phyloP scores from a whole-genome alignment of 2,888 invertebrate genomes.

The Patella caerulea region DNA sequence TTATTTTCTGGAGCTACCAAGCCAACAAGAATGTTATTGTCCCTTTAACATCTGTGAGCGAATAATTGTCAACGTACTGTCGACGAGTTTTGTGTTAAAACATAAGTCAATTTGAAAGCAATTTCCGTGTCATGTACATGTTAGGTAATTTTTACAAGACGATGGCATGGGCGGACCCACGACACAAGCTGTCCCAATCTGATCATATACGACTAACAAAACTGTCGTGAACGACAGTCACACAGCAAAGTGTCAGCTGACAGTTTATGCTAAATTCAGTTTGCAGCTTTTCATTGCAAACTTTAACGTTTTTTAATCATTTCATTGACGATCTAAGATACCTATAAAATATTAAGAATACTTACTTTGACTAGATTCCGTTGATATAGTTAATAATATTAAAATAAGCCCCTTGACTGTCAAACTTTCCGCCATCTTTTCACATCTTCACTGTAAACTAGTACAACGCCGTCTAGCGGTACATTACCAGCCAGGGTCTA shows the following conservation, averaged over 20 bases:
- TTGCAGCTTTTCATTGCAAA: background rate
- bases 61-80: too few relatives aligned
- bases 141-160: too few relatives aligned
- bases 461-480: slow-evolving; percentile 2
- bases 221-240: too few relatives aligned
- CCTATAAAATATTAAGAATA: background rate
- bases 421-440: slow-evolving; percentile 20
- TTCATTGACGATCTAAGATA: background rate
- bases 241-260: too few relatives aligned
- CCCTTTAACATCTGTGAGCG: too few relatives aligned
- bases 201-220: too few relatives aligned
- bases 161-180: too few relatives aligned
- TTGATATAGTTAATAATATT: background rate
- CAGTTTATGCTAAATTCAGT: background rate
- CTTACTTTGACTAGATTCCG: background rate
- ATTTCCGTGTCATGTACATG: background rate
- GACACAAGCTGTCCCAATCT: too few relatives aligned
- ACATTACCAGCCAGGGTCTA: background rate
- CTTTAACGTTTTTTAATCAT: background rate
- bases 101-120: too few relatives aligned
- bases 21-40: too few relatives aligned
- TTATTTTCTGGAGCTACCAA: too few relatives aligned
- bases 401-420: slow-evolving; percentile 2
- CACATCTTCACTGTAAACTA: slow-evolving; percentile 14
- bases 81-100: too few relatives aligned